Base-by-base conservation (phyloP, 2,797 vertebrate species). In the Urocyon cinereoargenteus region DNA sequence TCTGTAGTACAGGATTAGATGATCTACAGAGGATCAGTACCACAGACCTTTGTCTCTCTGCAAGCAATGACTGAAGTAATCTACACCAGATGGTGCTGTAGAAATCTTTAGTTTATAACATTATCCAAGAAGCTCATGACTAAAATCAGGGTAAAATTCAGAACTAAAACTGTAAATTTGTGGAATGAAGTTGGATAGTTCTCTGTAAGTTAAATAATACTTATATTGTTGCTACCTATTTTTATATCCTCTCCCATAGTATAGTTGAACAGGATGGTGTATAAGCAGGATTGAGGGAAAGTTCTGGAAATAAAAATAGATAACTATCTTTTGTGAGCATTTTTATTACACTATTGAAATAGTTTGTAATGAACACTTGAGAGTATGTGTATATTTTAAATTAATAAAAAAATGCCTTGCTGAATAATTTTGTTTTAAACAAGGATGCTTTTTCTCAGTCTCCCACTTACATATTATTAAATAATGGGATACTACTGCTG, bases 131-230 rank as follows among this genome's bases (percentile, higher is more conserved):
- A 85, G 78, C 49, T 75, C 81, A 31, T 73, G 31, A 79, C 24
- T 73, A 73, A 87, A 81, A 88, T 72, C 18, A 79, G 68, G 1
- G 12, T 40, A 82, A 73, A 96, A 64, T 0, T 73, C 16, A 92
- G 31, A 77, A 96, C 77, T 51, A 68, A 87, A 96, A 36, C 62
- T 82, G 19, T 64, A 90, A 92, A 85, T 36, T 59, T 92, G 18
- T 95, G 28, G 68, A 19, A 68, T 86, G 70, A 92, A 34, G 7
- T 5, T 87, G 8, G 45, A 22, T 89, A 0, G 1, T 51, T 86
- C 8, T 73, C 36, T 40, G 4, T 85, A 88, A 77, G 12, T 73
- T 72, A 78, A 61, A 68, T 49, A 77, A 61, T 51, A 81, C 64
- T 85, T 97, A 62, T 55, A 90, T 11, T 90, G 26, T 96, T n/a